Conservation (phyloP, 2,113 vertebrate species). For the Amazona vittata region DNA sequence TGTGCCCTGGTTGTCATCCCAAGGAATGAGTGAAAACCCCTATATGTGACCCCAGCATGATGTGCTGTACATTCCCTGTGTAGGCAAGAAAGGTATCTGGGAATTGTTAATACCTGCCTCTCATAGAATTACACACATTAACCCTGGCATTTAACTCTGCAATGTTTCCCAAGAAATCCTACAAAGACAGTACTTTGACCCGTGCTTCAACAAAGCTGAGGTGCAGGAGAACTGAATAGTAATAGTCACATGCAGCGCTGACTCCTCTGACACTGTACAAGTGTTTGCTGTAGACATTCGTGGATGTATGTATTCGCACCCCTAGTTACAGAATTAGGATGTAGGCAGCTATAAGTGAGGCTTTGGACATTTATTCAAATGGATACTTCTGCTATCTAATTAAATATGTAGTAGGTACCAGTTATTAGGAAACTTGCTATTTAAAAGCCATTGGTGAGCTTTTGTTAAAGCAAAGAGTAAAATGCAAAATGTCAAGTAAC, state of each 20-base stretch:
- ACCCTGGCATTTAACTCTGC: not conserved
- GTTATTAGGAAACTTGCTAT: not conserved
- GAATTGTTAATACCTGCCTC: not conserved
- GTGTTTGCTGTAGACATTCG: not conserved
- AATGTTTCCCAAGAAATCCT: not conserved
- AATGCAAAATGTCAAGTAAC: conserved; percentile 67
- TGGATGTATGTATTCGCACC: not conserved
- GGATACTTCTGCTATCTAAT: not conserved
- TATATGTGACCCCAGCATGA: not conserved
- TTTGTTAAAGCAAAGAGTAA: conserved; percentile 51
- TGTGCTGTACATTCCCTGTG: not conserved
- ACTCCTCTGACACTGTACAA: not conserved
- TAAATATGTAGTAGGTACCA: not conserved
- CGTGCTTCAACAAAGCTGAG: not conserved
- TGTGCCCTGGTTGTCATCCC: not conserved
- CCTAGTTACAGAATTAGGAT: not conserved
- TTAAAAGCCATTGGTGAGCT: conserved; percentile 3
- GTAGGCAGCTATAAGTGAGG: not conserved
- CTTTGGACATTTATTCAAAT: not conserved
- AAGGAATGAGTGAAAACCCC: not conserved
- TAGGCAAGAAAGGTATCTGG: not conserved
- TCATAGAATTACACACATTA: not conserved
- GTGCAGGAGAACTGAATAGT: not conserved
- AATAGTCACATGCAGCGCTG: not conserved
- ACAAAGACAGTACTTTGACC: not conserved